Evolutionary conservation across 30 jellyfish, hydroid and myxozoan genomes (phyloP).

Genomic region (Turritopsis dohrnii): DNA sequence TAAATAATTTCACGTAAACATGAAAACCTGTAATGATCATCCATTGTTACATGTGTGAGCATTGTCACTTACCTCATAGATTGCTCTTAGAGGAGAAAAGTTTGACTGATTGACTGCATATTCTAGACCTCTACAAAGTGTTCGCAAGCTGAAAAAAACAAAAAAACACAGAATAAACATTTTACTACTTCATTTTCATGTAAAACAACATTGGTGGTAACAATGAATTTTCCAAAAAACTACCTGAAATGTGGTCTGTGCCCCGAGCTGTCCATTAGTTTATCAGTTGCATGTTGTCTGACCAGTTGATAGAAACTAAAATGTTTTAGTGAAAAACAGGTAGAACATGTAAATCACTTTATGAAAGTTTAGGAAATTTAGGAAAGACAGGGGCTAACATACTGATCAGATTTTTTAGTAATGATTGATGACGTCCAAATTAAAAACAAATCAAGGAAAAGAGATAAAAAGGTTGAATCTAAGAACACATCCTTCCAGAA

Average conservation of each 20-base stretch:
- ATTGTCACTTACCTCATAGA: constrained; percentile 69
- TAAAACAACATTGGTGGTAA: too few relatives aligned
- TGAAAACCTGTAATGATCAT: constrained; percentile 38
- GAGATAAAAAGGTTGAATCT: too few relatives aligned
- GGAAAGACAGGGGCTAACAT: too few relatives aligned
- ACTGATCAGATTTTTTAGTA: too few relatives aligned
- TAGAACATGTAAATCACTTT: too few relatives aligned
- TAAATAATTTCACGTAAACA: constrained; percentile 24
- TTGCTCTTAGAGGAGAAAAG: constrained; percentile 66
- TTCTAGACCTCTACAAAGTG: constrained; percentile 91
- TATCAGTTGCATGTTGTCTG: constrained; percentile 63
- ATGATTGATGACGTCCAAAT: too few relatives aligned
- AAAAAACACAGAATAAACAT: too few relatives aligned
- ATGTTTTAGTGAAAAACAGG: too few relatives aligned
- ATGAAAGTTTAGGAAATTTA: too few relatives aligned
- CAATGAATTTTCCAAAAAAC: background rate
- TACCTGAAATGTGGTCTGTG: constrained; percentile 95
- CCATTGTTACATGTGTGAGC: background rate
- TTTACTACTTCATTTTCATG: too few relatives aligned
- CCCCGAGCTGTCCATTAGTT: constrained; percentile 81
- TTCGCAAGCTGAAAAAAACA: constrained; percentile 62
- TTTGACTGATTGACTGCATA: constrained; percentile 54
- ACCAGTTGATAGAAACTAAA: constrained; percentile 66
- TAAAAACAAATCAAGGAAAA: too few relatives aligned
- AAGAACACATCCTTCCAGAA: too few relatives aligned